Base-by-base conservation (phyloP, 2,797 vertebrate species). In the Urosaurus nigricauda region DNA sequence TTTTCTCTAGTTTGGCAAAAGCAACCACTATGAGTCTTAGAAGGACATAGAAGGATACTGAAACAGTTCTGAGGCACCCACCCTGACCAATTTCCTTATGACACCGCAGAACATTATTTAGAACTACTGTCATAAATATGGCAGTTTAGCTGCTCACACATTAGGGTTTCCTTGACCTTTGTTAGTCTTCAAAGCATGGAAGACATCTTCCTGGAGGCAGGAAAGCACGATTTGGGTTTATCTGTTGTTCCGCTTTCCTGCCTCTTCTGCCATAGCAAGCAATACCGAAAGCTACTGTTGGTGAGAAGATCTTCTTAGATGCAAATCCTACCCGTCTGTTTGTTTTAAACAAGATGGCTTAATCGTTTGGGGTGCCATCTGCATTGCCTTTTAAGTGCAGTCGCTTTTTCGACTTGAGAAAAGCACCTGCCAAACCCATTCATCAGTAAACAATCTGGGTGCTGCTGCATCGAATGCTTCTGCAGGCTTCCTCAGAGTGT, bases 41-140 rank as follows among this genome's bases (percentile, higher is more conserved):
- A 70, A 68, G 21, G 43, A 40, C 21, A 32, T 37, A 32, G 51
- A 77, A 51, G 24, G 13, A 19, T 51, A 19, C 65, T 77, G 40
- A 83, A 65, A 75, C 47, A 58, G 29, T 26, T 77, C 53, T 29
- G 40, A 80, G n/a, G 11, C 9, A 9, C n/a, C 24, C 29, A 77
- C 5, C 37, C 17, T 29, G 58, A 26, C 21, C 19, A 16, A 40
- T 26, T 3, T 63, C 17, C 24, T 35, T 6, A 11, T 2, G n/a
- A 58, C 32, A 60, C 43, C 11, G 70, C 43, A 29, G 16, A 80
- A 21, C n/a, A 60, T 17, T 85, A 85, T 85, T 85, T 85, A 85
- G 37, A 63, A 43, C 17, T 77, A 43, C 35, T 77, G 35, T 65
- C 53, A 65, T 47, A 75, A 81, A 60, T 35, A 51, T 37, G 32